These are phyloP conservation scores for Eilema caniola DNA, from an alignment of 2,888 invertebrate genomes.

Conservation along the genomic window DNA sequence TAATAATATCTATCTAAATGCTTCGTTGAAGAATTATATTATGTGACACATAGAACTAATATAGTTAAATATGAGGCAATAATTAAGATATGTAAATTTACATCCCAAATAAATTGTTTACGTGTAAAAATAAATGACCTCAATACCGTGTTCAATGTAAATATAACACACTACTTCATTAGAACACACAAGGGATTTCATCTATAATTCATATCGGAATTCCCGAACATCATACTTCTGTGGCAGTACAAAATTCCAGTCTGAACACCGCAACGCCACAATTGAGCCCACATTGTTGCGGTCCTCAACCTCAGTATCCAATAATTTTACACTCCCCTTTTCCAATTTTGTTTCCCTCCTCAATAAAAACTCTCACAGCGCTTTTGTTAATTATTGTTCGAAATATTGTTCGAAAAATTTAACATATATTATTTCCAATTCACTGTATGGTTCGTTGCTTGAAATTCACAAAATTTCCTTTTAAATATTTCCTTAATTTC, in stretches of 20 bases:
- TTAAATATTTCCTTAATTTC: slow-evolving; percentile 1
- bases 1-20: too few species aligned
- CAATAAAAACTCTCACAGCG: slow-evolving; percentile 5
- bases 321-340: slow-evolving; percentile 15
- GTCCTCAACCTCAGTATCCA: slow-evolving; percentile 7
- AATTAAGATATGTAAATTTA: too few species aligned
- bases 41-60: too few species aligned
- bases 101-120: neutral
- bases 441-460: neutral
- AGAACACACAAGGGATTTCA: neutral
- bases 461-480: neutral
- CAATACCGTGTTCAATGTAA: neutral
- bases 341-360: slow-evolving; percentile 1
- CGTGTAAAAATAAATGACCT: neutral
- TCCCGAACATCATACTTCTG: neutral
- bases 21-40: too few species aligned
- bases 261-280: neutral
- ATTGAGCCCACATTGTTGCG: slow-evolving; percentile 9
- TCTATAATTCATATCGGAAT: slow-evolving; percentile 8
- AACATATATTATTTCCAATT: slow-evolving; percentile 2
- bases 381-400: slow-evolving; percentile 3
- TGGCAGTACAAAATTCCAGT: slow-evolving; percentile 8
- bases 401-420: neutral
- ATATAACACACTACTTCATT: slow-evolving; percentile 1
- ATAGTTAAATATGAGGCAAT: too few species aligned